A percentile compares a stretch with the other conserved stretches of the same genome.
Conservation (phyloP, 2,797 vertebrate species). For the Chanos chanos region DNA sequence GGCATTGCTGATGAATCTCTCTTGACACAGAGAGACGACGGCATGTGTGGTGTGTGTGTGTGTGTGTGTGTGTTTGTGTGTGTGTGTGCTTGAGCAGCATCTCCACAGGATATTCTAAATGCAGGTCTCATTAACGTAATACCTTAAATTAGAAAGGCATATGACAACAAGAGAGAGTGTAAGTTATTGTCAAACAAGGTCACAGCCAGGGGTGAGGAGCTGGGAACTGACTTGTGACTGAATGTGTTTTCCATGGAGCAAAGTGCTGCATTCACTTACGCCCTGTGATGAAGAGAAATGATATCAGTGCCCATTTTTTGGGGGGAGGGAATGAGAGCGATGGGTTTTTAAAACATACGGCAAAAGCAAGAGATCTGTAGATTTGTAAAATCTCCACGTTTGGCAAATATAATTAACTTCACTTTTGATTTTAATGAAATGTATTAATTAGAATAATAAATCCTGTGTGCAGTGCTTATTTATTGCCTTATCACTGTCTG, state of each 20-base stretch:
- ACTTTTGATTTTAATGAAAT: neutral
- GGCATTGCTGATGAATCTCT: slow-evolving; percentile 56
- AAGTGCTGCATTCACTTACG: neutral
- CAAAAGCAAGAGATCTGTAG: neutral
- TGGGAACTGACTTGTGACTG: too few species aligned
- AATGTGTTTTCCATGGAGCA: too few species aligned
- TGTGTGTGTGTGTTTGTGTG: slow-evolving; percentile 5
- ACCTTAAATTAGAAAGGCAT: slow-evolving; percentile 69
- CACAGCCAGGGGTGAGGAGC: slow-evolving; percentile 44
- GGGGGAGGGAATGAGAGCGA: too few species aligned
- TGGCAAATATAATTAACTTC: neutral
- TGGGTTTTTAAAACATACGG: too few species aligned
- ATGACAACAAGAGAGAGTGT: slow-evolving; percentile 46
- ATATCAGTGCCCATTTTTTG: too few species aligned
- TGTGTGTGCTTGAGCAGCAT: slow-evolving; percentile 44
- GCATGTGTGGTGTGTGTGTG: neutral
- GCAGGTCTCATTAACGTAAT: slow-evolving; percentile 65
- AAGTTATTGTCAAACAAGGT: slow-evolving; percentile 58
- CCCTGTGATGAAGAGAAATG: too few species aligned
- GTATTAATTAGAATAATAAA: neutral
- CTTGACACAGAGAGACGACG: slow-evolving; percentile 46
- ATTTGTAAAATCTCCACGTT: neutral
- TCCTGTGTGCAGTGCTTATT: neutral
- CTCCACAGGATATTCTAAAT: slow-evolving; percentile 61
- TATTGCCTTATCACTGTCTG: neutral